phyloP scores from a whole-genome alignment of 2,797 vertebrate species.

The Psittacula derbiana region DNA sequence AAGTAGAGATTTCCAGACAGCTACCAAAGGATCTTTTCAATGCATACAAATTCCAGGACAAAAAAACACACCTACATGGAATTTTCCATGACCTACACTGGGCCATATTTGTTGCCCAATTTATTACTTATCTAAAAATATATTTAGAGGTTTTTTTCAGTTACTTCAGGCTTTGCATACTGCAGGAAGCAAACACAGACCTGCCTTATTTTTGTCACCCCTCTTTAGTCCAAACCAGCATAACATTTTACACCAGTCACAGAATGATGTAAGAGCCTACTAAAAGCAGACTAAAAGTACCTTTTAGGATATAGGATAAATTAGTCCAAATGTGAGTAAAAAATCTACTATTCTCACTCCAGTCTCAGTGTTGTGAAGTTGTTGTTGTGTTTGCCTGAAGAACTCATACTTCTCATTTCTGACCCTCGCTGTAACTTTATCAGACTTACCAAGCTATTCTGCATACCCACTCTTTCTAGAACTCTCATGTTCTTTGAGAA shows the following conservation, averaged over 20 bases:
- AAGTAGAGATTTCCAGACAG: not conserved
- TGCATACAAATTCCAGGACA: not conserved
- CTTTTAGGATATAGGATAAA: not conserved
- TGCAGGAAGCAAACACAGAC: not conserved
- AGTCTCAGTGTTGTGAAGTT: not conserved
- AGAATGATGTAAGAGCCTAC: not conserved
- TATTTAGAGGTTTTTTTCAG: not conserved
- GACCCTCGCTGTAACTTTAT: constrained; percentile 24
- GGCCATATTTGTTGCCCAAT: not conserved
- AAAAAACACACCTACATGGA: not conserved
- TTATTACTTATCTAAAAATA: not conserved
- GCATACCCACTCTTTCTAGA: constrained; percentile 13
- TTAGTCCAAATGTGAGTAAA: not conserved
- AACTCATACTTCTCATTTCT: not conserved
- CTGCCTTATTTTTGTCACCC: not conserved
- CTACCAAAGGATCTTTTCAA: not conserved
- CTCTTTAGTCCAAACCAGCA: not conserved
- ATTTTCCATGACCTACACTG: not conserved
- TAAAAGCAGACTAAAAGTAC: not conserved
- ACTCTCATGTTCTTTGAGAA: not conserved
- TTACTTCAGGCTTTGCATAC: not conserved
- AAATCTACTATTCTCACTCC: not conserved
- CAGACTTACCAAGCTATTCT: constrained; percentile 36
- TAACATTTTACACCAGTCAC: not conserved
- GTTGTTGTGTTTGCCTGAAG: not conserved